These are phyloP conservation scores for Alethe diademata DNA, from an alignment of 2,113 vertebrate species.

Conservation along the genomic window DNA sequence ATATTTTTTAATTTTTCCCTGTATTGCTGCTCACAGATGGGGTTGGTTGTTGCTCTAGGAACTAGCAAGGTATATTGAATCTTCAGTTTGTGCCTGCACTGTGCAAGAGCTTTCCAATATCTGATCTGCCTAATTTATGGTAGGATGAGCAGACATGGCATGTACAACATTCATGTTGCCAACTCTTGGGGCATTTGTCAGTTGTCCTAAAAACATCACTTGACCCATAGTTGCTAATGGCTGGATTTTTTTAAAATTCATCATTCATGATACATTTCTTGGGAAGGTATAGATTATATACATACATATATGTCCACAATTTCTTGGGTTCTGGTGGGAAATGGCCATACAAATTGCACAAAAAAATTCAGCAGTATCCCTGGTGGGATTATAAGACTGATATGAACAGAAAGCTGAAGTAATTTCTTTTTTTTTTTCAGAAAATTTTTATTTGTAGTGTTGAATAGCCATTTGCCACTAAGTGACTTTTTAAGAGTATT, in stretches of 20 bases:
- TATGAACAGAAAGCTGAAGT: background rate
- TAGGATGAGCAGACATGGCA: background rate
- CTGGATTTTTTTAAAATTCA: background rate
- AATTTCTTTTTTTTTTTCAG: background rate
- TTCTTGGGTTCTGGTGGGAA: background rate
- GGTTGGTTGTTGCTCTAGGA: background rate
- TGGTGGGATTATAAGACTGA: background rate
- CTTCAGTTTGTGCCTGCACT: fast-evolving
- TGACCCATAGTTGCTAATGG: background rate
- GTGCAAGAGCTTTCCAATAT: background rate
- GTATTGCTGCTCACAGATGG: background rate
- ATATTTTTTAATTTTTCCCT: background rate
- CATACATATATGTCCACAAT: background rate
- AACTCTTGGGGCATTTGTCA: background rate
- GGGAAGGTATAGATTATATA: background rate
- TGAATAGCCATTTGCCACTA: conserved; percentile 21
- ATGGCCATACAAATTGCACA: background rate
- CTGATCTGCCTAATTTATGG: background rate
- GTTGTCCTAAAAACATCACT: background rate
- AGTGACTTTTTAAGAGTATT: conserved; percentile 61
- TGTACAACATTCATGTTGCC: background rate
- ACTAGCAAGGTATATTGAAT: background rate
- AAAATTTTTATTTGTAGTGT: conserved; percentile 27
- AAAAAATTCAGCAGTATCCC: background rate
- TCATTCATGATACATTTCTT: background rate